Base-by-base conservation (phyloP, 2,797 vertebrate genomes). In the Coregonus sp. region DNA sequence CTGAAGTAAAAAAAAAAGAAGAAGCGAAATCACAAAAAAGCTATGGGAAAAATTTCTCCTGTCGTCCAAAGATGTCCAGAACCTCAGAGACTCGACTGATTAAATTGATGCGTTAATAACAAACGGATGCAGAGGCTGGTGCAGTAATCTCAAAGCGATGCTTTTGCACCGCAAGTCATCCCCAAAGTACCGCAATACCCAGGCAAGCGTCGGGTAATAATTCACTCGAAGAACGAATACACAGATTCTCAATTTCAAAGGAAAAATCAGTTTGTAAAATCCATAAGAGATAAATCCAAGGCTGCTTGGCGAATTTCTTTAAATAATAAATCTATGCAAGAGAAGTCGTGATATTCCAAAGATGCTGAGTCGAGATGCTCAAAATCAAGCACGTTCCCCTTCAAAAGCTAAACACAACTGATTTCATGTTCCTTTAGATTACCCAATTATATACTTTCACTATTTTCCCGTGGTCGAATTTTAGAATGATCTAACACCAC, bases 121-220 rank as follows among this genome's bases (percentile, higher is more conserved):
- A 51, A 78, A 71, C 52, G 71, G 35, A 70, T 75, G 78, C 59
- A 82, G 74, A 75, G 77, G 75, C 31, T 89, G 83, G 84, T 76
- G 91, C 87, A 90, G 89, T 84, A 75, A 81, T 87, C 83, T 82
- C 61, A 59, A 20, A 86, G 79, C 78, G 78, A 72, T 76, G 81
- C 84, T 70, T 88, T 85, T 71, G 81, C 75, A 77, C 82, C 74
- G 85, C 84, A 76, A 83, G 82, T 86, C 85, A 86, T 85, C 86
- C 80, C 82, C 82, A 83, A 84, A 90, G 87, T 92, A 84, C 90
- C 87, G 91, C 91, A 92, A 86, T 84, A 90, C 76, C 63, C 76
- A 81, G 52, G 75, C 80, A 67, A 85, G 80, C 76, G 67, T 73
- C 74, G 74, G 79, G 70, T 54, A 70, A 85, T 79, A 84, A 86